Base-by-base conservation (phyloP, 2,888 invertebrate species). In the Agonopterix heracliana region DNA sequence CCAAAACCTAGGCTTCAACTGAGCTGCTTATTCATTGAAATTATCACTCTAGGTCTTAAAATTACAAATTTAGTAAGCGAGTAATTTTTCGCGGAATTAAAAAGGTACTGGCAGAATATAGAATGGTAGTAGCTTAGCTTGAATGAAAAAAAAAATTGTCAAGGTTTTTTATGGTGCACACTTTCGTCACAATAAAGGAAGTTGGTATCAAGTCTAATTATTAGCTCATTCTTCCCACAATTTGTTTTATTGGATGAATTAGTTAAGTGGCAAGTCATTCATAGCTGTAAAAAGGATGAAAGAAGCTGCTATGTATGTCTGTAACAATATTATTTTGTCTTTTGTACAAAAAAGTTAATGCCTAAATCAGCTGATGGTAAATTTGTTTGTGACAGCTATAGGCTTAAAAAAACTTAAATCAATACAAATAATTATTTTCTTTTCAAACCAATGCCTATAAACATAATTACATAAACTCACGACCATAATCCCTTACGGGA, bases 1-100 rank as follows among this genome's bases (percentile, higher is more conserved):
- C 70, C 73, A 71, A 78, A 74, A 74, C 5, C 26, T 75, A 69
- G 67, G 71, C 66, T 64, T 58, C 38, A 38, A n/a, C 38, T 60
- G 54, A 66, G 70, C 69, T 72, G 69, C 72, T 72, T 26, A 26
- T 26, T 78, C 76, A 72, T 71, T 66, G 64, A 43, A 47, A 43
- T 38, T n/a, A 38, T 38, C 38, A 1, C 38, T 9, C 3, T n/a
- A 38, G 38, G 9, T 38, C 5, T 26, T 10, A n/a, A n/a, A n/a
- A 10, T 38, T 0, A 2, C 26, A 26, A 5, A 1, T 26, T 3
- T 17, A 3, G 3, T 2, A 17, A 17, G 46, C 38, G 9, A 44
- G 44, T 44, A 26, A 43, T 52, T 48, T 36, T 48, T 51, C 49
- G 53, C 51, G 53, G 55, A 53, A 46, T 50, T 46, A 50, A 46